phyloP scores from a whole-genome alignment of 2,797 vertebrate species.

The Xerus rutilus region DNA sequence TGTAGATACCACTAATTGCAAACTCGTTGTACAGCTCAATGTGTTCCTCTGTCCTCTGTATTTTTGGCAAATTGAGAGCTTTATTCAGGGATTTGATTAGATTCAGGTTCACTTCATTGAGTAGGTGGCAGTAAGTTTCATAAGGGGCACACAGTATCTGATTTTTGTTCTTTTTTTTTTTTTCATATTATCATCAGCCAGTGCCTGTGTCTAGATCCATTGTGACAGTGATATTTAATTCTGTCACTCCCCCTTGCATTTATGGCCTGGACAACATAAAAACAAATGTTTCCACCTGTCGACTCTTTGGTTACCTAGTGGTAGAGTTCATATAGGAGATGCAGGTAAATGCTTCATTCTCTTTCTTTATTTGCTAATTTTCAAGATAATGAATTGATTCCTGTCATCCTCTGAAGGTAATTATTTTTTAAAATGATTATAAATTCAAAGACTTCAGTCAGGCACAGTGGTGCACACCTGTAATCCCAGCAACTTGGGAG shows the following conservation, averaged over 20 bases:
- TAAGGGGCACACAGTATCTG: background rate
- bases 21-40: background rate
- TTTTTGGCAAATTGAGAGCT: slow-evolving; percentile 29
- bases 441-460: slow-evolving; percentile 4
- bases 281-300: slow-evolving; percentile 6
- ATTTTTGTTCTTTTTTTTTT: background rate
- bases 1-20: background rate
- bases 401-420: background rate
- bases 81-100: slow-evolving; percentile 14
- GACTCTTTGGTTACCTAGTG: background rate
- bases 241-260: background rate
- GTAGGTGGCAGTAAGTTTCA: slow-evolving; percentile 1
- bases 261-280: background rate
- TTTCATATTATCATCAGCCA: background rate
- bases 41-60: background rate
- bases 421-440: background rate
- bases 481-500: too few relatives aligned
- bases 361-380: slow-evolving; percentile 42
- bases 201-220: background rate
- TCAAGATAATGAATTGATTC: slow-evolving; percentile 43
- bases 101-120: background rate
- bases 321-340: background rate
- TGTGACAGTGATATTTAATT: slow-evolving; percentile 35
- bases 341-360: background rate
- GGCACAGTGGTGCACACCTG: too few relatives aligned